Evolutionary conservation across 2,113 vertebrate genomes (phyloP).

Genomic region (Pangasianodon gigas): DNA sequence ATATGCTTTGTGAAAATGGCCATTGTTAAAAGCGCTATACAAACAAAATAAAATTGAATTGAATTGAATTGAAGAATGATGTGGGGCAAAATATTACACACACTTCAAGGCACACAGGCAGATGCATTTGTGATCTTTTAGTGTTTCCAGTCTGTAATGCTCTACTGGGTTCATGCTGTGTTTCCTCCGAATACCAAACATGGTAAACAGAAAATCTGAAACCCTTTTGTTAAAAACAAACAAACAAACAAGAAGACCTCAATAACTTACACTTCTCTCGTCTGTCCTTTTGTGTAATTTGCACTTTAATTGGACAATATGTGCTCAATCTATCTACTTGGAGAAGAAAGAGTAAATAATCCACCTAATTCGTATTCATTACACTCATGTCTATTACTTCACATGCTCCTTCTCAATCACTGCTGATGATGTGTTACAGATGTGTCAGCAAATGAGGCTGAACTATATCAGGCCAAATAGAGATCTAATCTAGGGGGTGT

Average conservation of each 20-base stretch:
- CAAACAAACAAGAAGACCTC: neutral
- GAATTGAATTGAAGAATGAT: neutral
- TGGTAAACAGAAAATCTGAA: neutral
- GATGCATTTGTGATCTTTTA: neutral
- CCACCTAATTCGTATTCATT: neutral
- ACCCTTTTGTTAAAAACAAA: neutral
- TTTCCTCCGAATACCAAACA: neutral
- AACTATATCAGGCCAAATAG: neutral
- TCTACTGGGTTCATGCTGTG: neutral
- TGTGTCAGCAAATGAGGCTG: neutral
- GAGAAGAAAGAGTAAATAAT: neutral
- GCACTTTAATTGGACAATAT: neutral
- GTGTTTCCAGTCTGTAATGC: neutral
- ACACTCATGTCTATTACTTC: neutral
- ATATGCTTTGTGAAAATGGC: too few relatives aligned
- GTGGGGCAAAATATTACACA: neutral
- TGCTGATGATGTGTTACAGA: neutral
- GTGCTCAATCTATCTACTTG: neutral
- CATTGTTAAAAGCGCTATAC: too few relatives aligned
- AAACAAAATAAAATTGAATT: too few relatives aligned
- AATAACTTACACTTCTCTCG: neutral
- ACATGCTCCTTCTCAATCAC: neutral
- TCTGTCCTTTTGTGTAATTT: neutral
- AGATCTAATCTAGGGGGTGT: neutral
- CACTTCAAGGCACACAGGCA: neutral